phyloP scores from a whole-genome alignment of 2,888 invertebrate genomes.

The Cabera pusaria region DNA sequence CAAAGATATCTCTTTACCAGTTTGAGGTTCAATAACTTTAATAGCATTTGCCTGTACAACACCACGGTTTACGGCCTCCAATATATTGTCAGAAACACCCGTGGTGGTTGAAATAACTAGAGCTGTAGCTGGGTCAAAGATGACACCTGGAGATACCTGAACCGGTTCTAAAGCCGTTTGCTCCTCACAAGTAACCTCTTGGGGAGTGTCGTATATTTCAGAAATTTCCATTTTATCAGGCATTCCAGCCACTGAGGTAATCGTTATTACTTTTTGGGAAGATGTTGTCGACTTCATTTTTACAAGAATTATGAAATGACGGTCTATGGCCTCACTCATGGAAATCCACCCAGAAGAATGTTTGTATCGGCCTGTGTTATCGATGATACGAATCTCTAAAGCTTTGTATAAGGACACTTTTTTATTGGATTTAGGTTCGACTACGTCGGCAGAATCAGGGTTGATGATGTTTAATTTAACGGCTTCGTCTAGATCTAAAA shows the following conservation, averaged over 20 bases:
- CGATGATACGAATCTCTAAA: constrained; percentile 90
- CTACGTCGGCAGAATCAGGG: constrained; percentile 90
- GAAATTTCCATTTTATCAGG: constrained; percentile 89
- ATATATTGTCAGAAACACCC: constrained; percentile 87
- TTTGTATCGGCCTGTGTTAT: constrained; percentile 90
- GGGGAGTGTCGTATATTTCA: constrained; percentile 55
- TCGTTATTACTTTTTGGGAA: constrained; percentile 86
- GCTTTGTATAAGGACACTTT: constrained; percentile 87
- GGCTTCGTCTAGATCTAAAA: constrained; percentile 94
- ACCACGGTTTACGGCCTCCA: constrained; percentile 90
- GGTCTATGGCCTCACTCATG: constrained; percentile 89
- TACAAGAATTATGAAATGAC: constrained; percentile 85
- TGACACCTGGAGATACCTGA: constrained; percentile 88
- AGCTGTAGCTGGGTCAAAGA: constrained; percentile 91
- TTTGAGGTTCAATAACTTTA: constrained; percentile 87
- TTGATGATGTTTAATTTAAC: constrained; percentile 93
- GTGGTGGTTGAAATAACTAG: constrained; percentile 88
- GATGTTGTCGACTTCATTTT: constrained; percentile 68
- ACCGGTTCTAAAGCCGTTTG: constrained; percentile 85
- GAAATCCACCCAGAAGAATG: constrained; percentile 79
- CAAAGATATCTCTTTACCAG: constrained; percentile 86
- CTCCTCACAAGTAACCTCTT: constrained; percentile 48
- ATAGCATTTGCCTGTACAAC: constrained; percentile 87
- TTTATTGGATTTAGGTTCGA: constrained; percentile 89
- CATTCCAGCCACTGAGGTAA: constrained; percentile 88